A percentile compares a stretch with the other conserved stretches of the same genome.
These are phyloP conservation scores for Neelides sp. DNA, from an alignment of 1,140 invertebrate species.

Conservation along the genomic window DNA sequence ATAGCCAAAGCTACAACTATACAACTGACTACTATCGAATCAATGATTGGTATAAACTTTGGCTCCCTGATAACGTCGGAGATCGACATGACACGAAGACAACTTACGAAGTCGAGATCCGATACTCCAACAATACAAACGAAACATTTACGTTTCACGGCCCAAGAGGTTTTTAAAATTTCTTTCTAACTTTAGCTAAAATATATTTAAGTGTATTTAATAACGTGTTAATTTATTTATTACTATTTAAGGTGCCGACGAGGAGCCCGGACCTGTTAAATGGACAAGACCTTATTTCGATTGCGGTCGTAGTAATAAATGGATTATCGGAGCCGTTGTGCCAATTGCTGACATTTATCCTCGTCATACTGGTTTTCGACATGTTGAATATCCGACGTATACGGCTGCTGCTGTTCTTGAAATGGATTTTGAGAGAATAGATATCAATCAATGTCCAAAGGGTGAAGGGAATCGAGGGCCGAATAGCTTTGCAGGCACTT, in stretches of 20 bases:
- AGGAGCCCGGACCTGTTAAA: constrained; percentile 76
- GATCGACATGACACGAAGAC: constrained; percentile 84
- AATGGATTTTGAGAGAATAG: constrained; percentile 93
- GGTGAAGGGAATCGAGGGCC: constrained; percentile 75
- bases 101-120: constrained; percentile 66
- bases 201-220: constrained; percentile 3
- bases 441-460: constrained; percentile 90
- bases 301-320: constrained; percentile 87
- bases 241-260: constrained; percentile 53
- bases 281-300: constrained; percentile 94
- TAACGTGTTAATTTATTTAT: background rate
- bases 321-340: constrained; percentile 82
- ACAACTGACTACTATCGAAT: constrained; percentile 77
- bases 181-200: background rate
- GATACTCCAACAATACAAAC: constrained; percentile 90
- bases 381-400: constrained; percentile 92
- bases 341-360: constrained; percentile 93
- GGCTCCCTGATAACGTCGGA: constrained; percentile 73
- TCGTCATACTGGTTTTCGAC: constrained; percentile 81
- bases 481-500: constrained; percentile 80
- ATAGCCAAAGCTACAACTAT: constrained; percentile 69
- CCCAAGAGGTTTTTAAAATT: constrained; percentile 49
- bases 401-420: constrained; percentile 84
- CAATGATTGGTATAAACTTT: constrained; percentile 74
- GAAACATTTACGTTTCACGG: constrained; percentile 89